phyloP scores from a whole-genome alignment of 2,113 vertebrate species.

The Syrmaticus mikado region DNA sequence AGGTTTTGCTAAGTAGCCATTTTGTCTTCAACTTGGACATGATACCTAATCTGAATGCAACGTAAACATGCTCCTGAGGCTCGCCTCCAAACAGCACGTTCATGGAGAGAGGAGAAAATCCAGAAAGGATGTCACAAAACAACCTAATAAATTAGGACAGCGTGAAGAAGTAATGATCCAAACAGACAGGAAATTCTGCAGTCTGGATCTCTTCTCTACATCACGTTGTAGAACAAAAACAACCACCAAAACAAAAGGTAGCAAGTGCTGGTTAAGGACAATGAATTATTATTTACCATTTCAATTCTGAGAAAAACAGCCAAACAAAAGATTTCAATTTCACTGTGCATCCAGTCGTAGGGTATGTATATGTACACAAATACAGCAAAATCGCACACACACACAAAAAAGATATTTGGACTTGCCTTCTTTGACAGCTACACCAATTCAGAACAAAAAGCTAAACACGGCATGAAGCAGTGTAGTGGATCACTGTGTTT shows the following conservation, averaged over 20 bases:
- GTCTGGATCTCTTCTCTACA: constrained; percentile 24
- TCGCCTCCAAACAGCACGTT: constrained; percentile 22
- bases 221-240: constrained; percentile 41
- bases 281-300: neutral
- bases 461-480: constrained; percentile 39
- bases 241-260: constrained; percentile 66
- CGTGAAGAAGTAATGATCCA: neutral
- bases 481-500: constrained; percentile 24
- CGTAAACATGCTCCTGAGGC: constrained; percentile 62
- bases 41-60: constrained; percentile 63
- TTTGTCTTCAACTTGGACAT: constrained; percentile 73
- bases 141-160: neutral
- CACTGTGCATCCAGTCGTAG: neutral
- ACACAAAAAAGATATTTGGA: neutral
- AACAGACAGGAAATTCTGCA: constrained; percentile 43
- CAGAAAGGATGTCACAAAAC: constrained; percentile 1
- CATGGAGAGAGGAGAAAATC: neutral
- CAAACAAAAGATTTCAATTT: neutral
- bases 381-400: neutral
- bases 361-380: neutral
- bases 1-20: constrained; percentile 73
- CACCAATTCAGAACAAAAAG: neutral
- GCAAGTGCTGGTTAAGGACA: neutral
- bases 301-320: neutral
- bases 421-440: neutral